phyloP scores from a whole-genome alignment of 2,113 vertebrate genomes.

The Salvelinus namaycush region DNA sequence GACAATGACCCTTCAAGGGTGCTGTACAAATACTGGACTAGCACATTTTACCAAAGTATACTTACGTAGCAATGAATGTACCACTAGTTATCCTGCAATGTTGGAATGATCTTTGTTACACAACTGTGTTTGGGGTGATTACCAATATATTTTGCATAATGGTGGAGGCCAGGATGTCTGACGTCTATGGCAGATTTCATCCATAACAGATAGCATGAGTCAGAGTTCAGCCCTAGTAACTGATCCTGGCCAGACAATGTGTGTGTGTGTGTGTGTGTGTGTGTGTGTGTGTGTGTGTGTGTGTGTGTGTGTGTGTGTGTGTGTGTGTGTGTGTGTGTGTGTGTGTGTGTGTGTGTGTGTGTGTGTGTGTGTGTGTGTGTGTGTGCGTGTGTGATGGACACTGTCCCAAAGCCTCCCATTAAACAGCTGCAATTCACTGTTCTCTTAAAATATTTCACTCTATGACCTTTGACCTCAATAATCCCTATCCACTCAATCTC shows the following conservation, averaged over 20 bases:
- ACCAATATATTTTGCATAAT: constrained; percentile 12
- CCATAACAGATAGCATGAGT: constrained; percentile 57
- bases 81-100: background rate
- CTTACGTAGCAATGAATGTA: background rate
- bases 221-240: constrained; percentile 53
- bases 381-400: background rate
- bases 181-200: constrained; percentile 56
- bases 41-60: background rate
- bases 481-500: background rate
- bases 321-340: background rate
- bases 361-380: background rate
- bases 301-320: background rate
- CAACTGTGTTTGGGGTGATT: background rate
- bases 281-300: background rate
- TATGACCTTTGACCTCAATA: background rate
- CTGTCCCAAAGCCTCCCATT: too few relatives aligned
- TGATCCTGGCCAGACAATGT: constrained; percentile 9
- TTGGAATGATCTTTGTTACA: background rate
- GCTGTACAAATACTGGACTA: background rate
- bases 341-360: background rate
- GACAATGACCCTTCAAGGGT: too few relatives aligned
- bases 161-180: constrained; percentile 14
- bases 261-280: background rate
- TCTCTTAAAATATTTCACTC: background rate
- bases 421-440: too few relatives aligned